Conservation (phyloP, 2,888 invertebrate species). For the Lepidonotus clava region DNA sequence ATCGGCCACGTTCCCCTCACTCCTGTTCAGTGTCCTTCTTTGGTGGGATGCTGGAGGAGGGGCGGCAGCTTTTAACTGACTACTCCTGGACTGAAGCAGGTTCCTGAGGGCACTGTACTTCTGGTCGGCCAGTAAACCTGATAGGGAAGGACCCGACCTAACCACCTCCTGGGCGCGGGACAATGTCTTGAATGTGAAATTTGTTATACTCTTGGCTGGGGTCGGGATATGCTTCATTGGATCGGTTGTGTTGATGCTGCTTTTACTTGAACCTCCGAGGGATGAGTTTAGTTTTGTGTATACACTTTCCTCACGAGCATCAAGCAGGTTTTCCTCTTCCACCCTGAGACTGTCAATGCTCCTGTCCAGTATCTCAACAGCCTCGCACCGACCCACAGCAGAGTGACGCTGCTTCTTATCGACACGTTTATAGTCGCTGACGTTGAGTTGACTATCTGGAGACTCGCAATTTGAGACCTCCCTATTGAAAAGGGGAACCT, state of each 20-base stretch:
- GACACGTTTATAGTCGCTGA: too few species aligned
- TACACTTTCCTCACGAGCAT: neutral
- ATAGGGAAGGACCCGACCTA: neutral
- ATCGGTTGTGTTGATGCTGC: too few species aligned
- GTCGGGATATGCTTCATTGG: neutral
- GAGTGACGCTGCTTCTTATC: too few species aligned
- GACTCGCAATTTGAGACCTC: too few species aligned
- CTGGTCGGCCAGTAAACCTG: neutral
- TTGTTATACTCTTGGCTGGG: neutral
- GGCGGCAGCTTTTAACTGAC: neutral
- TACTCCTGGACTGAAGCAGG: neutral
- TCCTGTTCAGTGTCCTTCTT: neutral
- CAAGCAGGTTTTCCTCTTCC: neutral
- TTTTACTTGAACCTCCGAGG: too few species aligned
- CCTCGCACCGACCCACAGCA: neutral
- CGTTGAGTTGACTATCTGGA: too few species aligned
- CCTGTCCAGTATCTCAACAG: slow-evolving; percentile 20
- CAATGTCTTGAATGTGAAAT: slow-evolving; percentile 1
- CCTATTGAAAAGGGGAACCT: too few species aligned
- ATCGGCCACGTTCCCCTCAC: neutral
- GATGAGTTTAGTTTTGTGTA: too few species aligned
- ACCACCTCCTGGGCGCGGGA: neutral
- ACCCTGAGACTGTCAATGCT: slow-evolving; percentile 9
- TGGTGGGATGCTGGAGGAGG: neutral
- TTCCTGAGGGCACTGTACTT: neutral